Evolutionary conservation across 64 coral and sea anemone species (phyloP).

Genomic region (Hydrozoanthus tunicans): DNA sequence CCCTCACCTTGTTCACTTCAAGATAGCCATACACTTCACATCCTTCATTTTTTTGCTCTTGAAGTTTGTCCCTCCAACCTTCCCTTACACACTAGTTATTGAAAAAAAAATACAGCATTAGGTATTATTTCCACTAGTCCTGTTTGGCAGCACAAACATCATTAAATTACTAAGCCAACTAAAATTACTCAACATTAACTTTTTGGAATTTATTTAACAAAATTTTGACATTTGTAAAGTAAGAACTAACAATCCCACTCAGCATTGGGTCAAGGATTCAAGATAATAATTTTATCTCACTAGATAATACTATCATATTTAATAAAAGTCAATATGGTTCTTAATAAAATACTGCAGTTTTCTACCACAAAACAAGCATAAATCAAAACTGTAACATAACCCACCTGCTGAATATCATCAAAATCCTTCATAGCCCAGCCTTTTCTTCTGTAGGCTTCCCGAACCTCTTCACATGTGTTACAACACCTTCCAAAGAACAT

Average conservation of each 20-base stretch:
- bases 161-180: background rate
- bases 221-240: too few species aligned
- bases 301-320: too few species aligned
- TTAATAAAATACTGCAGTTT: background rate
- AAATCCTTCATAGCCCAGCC: conserved; percentile 93
- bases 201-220: too few species aligned
- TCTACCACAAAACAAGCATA: background rate
- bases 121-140: background rate
- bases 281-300: too few species aligned
- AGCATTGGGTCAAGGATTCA: too few species aligned
- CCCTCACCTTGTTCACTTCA: conserved; percentile 91
- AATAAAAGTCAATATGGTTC: background rate
- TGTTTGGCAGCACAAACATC: background rate
- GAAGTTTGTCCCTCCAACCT: conserved; percentile 96
- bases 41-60: conserved; percentile 93
- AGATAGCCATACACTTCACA: conserved; percentile 87
- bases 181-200: too few species aligned
- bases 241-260: too few species aligned
- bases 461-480: conserved; percentile 93
- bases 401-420: conserved; percentile 92
- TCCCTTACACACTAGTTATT: conserved; percentile 80
- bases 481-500: conserved; percentile 67
- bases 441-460: conserved; percentile 92
- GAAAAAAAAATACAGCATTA: background rate
- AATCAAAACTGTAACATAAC: background rate